These are phyloP conservation scores for Eidolon dupreanum DNA, from an alignment of 2,797 vertebrate genomes.

Conservation along the genomic window DNA sequence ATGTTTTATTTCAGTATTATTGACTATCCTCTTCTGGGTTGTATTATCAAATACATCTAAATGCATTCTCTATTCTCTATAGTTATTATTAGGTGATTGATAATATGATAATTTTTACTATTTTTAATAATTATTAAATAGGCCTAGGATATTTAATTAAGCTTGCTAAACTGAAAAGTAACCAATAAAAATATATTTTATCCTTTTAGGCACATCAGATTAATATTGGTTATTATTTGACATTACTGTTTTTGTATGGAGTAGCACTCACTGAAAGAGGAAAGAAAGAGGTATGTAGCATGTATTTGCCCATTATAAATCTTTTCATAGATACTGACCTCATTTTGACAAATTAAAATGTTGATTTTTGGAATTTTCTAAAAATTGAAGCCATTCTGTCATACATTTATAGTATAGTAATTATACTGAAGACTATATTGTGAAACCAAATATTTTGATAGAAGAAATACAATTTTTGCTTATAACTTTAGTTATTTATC, in stretches of 20 bases:
- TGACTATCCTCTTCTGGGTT: background rate
- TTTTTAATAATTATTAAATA: constrained; percentile 43
- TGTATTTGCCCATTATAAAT: constrained; percentile 38
- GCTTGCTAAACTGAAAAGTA: background rate
- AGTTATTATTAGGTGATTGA: constrained; percentile 7
- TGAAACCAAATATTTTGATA: constrained; percentile 23
- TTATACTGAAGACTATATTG: background rate
- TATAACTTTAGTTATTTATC: background rate
- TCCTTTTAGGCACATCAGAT: constrained; percentile 77
- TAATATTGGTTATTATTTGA: constrained; percentile 78
- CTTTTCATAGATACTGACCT: background rate
- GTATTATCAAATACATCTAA: constrained; percentile 53
- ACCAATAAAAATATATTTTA: constrained; percentile 19
- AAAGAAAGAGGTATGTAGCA: constrained; percentile 75
- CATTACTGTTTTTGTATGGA: constrained; percentile 77
- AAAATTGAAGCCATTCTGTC: background rate
- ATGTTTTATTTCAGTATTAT: constrained; percentile 11
- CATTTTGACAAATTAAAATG: constrained; percentile 39
- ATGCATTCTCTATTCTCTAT: background rate
- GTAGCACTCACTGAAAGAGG: constrained; percentile 78
- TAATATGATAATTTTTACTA: constrained; percentile 9
- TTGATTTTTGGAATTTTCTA: constrained; percentile 40
- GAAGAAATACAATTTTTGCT: background rate
- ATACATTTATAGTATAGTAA: constrained; percentile 9
- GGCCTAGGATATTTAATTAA: constrained; percentile 45